Conservation (phyloP, 2,888 invertebrate genomes). For the Micoletzkya japonica region DNA sequence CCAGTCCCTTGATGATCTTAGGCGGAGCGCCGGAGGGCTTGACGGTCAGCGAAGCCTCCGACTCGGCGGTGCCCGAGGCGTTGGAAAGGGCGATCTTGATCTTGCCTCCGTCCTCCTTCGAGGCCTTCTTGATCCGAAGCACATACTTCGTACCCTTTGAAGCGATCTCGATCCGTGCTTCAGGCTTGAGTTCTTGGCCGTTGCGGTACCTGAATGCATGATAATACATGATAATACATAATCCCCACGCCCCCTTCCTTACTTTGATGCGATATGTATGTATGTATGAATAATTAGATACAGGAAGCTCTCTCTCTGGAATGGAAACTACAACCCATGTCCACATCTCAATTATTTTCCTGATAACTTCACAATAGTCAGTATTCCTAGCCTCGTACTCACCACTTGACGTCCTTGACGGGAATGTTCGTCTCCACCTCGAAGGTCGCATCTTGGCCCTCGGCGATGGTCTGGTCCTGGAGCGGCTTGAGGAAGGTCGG, state of each 20-base stretch:
- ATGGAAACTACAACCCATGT: background rate
- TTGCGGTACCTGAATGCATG: constrained; percentile 53
- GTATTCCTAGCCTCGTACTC: background rate
- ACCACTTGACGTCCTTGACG: constrained; percentile 60
- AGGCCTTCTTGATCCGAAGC: constrained; percentile 42
- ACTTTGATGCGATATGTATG: background rate
- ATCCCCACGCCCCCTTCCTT: background rate
- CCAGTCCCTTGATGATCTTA: constrained; percentile 58
- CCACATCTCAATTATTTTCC: background rate
- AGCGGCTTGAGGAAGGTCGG: constrained; percentile 58
- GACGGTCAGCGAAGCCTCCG: constrained; percentile 55
- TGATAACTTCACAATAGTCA: background rate
- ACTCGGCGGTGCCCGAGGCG: constrained; percentile 57
- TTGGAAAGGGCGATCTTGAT: constrained; percentile 55
- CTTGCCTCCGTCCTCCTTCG: constrained; percentile 47
- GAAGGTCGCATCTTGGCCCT: constrained; percentile 65
- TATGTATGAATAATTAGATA: too few relatives aligned
- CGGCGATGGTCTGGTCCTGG: constrained; percentile 64
- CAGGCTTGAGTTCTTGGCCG: constrained; percentile 62
- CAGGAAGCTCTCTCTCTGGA: background rate
- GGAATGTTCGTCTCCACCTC: constrained; percentile 63
- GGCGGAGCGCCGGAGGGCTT: constrained; percentile 50
- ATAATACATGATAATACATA: constrained; percentile 44
- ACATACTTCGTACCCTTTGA: constrained; percentile 47
- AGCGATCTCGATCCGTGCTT: constrained; percentile 45